These are phyloP conservation scores for Siphamia tubifer DNA, from an alignment of 2,113 vertebrate species.

Conservation along the genomic window DNA sequence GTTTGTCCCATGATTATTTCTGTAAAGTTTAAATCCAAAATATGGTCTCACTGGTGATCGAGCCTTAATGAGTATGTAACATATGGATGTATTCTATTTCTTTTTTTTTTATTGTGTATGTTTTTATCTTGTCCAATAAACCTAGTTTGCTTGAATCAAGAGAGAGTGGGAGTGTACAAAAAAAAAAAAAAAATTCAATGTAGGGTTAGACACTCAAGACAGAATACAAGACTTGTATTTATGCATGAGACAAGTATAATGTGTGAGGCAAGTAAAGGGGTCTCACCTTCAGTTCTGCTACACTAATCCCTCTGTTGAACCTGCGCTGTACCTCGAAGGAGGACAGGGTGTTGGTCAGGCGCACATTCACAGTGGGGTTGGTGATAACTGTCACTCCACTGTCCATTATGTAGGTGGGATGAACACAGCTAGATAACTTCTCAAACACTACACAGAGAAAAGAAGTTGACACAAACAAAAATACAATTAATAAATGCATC, in stretches of 20 bases:
- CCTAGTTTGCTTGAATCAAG: no score
- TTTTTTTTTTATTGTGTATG: no score
- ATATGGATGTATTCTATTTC: no score
- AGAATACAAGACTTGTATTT: no score
- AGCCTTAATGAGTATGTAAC: no score
- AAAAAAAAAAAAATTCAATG: no score
- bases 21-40: no score
- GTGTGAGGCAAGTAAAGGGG: not conserved
- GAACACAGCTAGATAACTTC: not conserved
- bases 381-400: slow-evolving; percentile 71
- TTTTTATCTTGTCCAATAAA: no score
- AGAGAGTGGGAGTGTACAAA: no score
- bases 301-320: slow-evolving; percentile 82
- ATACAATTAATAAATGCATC: not conserved
- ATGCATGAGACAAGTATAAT: not conserved
- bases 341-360: slow-evolving; percentile 84
- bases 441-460: not conserved
- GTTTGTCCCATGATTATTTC: no score
- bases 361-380: slow-evolving; percentile 81
- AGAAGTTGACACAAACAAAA: not conserved
- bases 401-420: slow-evolving; percentile 68
- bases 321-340: slow-evolving; percentile 79
- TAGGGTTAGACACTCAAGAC: no score
- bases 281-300: slow-evolving; percentile 88
- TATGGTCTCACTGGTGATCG: no score